These are phyloP conservation scores for Guaruba guarouba DNA, from an alignment of 2,113 vertebrate species.

Conservation along the genomic window DNA sequence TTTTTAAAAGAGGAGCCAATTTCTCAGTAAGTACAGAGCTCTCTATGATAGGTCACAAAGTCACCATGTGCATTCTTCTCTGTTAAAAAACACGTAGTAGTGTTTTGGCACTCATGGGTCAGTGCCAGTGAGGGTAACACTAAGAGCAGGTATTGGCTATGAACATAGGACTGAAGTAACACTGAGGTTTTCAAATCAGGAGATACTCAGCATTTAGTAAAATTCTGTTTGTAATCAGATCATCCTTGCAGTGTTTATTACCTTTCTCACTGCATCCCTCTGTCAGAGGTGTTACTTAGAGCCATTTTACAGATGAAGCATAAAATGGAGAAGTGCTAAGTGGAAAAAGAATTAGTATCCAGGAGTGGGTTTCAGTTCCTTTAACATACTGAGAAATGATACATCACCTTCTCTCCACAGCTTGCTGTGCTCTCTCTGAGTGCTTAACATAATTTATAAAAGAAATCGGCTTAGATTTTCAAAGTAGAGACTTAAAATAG, in stretches of 20 bases:
- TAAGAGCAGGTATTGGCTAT: not conserved
- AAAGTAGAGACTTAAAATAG: conserved; percentile 44
- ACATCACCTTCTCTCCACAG: not conserved
- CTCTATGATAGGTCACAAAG: not conserved
- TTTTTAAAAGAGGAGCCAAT: not conserved
- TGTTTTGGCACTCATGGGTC: not conserved
- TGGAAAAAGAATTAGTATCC: not conserved
- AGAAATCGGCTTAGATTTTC: conserved; percentile 28
- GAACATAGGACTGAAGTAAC: not conserved
- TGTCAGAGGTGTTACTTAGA: not conserved
- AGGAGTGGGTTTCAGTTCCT: not conserved
- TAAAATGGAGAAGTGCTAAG: not conserved
- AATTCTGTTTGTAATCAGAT: not conserved
- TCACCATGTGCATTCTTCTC: not conserved
- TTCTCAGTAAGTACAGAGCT: not conserved
- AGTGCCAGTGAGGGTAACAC: not conserved
- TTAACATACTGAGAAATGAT: not conserved
- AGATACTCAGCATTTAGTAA: not conserved
- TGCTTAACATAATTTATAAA: not conserved
- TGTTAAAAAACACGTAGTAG: not conserved
- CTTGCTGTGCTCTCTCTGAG: not conserved
- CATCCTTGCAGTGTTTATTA: not conserved
- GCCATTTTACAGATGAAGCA: not conserved
- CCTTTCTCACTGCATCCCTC: not conserved
- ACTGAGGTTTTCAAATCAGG: not conserved